Conservation (phyloP, 2,888 invertebrate genomes). For the Heteropelma amictum region DNA sequence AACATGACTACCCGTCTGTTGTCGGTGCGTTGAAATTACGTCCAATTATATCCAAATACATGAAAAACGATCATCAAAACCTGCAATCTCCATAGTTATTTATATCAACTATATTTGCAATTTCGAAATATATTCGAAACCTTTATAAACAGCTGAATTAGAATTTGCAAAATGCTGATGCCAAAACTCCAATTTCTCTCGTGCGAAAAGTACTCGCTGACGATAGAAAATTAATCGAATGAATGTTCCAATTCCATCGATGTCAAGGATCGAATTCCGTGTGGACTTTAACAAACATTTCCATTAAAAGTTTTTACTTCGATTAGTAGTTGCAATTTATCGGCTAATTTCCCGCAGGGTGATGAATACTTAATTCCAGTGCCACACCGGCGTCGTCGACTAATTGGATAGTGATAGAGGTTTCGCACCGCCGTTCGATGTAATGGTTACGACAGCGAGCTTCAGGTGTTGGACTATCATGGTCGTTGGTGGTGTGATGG, state of each 20-base stretch:
- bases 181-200: no score
- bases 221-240: no score
- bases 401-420: conserved; percentile 18
- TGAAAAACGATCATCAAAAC: no score
- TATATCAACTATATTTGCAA: no score
- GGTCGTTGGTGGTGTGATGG: not conserved
- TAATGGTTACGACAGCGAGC: not conserved
- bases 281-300: not conserved
- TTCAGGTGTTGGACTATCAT: not conserved
- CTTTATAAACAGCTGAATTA: no score
- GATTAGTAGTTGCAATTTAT: conserved; percentile 27
- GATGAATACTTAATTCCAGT: conserved; percentile 22
- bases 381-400: conserved; percentile 1
- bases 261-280: not conserved
- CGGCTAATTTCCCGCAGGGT: conserved; percentile 10
- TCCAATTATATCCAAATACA: no score
- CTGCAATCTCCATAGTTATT: no score
- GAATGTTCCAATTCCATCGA: not conserved
- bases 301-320: not conserved
- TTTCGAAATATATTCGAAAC: no score
- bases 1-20: no score
- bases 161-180: no score
- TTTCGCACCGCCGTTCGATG: not conserved
- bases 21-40: no score
- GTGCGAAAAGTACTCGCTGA: no score